These are phyloP conservation scores for Congeria kusceri DNA, from an alignment of 2,888 invertebrate genomes.

Conservation along the genomic window DNA sequence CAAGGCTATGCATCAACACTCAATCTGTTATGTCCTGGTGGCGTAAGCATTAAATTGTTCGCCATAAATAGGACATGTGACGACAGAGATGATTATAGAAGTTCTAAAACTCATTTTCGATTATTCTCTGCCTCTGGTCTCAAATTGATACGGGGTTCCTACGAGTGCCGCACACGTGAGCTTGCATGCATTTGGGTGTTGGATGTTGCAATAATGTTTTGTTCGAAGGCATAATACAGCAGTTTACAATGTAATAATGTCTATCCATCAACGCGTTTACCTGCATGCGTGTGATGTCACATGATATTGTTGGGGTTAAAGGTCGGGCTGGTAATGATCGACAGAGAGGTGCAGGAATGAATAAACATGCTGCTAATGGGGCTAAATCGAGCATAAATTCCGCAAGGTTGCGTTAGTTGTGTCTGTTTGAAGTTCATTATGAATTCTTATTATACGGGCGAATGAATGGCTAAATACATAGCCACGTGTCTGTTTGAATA, in stretches of 20 bases:
- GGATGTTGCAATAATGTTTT: conserved; percentile 41
- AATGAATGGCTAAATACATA: neutral
- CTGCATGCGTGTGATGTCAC: conserved; percentile 34
- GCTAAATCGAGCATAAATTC: conserved; percentile 1
- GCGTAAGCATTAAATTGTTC: conserved; percentile 5
- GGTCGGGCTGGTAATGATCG: conserved; percentile 18
- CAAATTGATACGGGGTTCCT: conserved; percentile 39
- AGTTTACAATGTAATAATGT: conserved; percentile 47
- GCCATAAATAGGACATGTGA: conserved; percentile 22
- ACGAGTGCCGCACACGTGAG: conserved; percentile 30
- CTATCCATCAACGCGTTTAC: conserved; percentile 37
- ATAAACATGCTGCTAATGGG: neutral
- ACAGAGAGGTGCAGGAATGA: neutral
- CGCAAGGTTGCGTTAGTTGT: neutral
- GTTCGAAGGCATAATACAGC: conserved; percentile 15
- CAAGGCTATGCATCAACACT: conserved; percentile 13
- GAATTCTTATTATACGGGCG: conserved; percentile 4
- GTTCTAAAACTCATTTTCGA: conserved; percentile 26
- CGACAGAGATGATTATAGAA: conserved; percentile 26
- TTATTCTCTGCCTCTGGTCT: conserved; percentile 19
- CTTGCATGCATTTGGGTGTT: conserved; percentile 31
- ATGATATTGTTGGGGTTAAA: conserved; percentile 19
- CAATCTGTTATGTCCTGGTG: conserved; percentile 16
- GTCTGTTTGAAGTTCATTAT: neutral
- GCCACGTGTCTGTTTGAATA: too few species aligned